phyloP scores from a whole-genome alignment of 1,140 invertebrate species.

The Drosophila seguyi region DNA sequence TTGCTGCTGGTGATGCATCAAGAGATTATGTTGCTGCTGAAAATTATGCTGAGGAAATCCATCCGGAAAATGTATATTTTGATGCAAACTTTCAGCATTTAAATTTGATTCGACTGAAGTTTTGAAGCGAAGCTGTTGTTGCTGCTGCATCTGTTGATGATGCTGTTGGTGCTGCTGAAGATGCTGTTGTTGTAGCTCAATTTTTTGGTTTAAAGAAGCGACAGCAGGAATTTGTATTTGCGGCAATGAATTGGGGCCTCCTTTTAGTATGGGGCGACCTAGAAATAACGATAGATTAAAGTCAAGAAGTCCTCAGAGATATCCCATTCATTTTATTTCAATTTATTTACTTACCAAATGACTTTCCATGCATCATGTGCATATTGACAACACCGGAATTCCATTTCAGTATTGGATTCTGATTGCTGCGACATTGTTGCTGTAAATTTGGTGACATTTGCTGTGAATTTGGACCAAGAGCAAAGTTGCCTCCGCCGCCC shows the following conservation, averaged over 20 bases:
- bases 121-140: conserved; percentile 35
- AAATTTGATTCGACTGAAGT: conserved; percentile 81
- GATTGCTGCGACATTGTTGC: conserved; percentile 47
- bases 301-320: neutral
- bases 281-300: neutral
- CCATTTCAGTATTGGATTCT: conserved; percentile 57
- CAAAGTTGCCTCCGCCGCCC: conserved; percentile 69
- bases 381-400: conserved; percentile 60
- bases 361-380: conserved; percentile 44
- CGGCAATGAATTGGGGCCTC: conserved; percentile 47
- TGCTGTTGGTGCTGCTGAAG: conserved; percentile 30
- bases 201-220: conserved; percentile 46
- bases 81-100: conserved; percentile 61
- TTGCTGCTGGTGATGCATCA: conserved; percentile 54
- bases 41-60: conserved; percentile 38
- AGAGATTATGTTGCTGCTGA: conserved; percentile 57
- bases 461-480: conserved; percentile 38
- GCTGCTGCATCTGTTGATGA: conserved; percentile 13
- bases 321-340: neutral
- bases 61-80: conserved; percentile 49
- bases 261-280: conserved; percentile 82
- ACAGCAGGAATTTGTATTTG: conserved; percentile 31
- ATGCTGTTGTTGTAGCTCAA: conserved; percentile 60
- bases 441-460: conserved; percentile 57
- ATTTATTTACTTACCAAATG: conserved; percentile 54